phyloP scores from a whole-genome alignment of 2,113 vertebrate genomes.

The Sarotherodon lohbergeri region DNA sequence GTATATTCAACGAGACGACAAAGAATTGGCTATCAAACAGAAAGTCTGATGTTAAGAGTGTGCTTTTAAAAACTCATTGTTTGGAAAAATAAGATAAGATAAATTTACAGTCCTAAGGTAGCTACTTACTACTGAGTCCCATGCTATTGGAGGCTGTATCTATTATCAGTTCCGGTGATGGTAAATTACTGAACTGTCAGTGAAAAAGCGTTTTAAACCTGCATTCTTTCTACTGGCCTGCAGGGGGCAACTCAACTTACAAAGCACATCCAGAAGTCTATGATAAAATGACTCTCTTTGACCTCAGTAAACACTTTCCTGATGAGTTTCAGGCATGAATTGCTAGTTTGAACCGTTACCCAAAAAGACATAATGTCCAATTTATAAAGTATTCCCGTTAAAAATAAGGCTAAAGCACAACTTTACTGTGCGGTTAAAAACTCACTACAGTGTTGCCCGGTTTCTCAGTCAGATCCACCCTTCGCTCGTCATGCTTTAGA shows the following conservation, averaged over 20 bases:
- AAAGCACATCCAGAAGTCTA: neutral
- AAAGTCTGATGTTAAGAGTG: neutral
- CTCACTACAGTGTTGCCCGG: neutral
- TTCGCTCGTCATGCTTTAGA: neutral
- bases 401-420: neutral
- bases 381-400: neutral
- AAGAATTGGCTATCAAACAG: neutral
- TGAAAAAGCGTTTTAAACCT: neutral
- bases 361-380: neutral
- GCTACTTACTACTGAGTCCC: neutral
- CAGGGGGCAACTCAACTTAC: neutral
- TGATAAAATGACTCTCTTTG: neutral
- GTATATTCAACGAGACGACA: neutral
- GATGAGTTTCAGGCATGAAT: neutral
- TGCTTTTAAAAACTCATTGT: neutral
- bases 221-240: neutral
- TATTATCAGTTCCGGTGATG: neutral
- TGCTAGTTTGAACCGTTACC: neutral
- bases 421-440: neutral
- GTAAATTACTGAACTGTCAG: neutral
- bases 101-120: neutral
- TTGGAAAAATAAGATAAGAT: neutral
- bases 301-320: neutral
- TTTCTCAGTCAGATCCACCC: neutral
- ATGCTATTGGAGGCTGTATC: neutral